These are phyloP conservation scores for Lepilemur ruficaudatus DNA, from an alignment of 2,797 vertebrate genomes.

Conservation along the genomic window DNA sequence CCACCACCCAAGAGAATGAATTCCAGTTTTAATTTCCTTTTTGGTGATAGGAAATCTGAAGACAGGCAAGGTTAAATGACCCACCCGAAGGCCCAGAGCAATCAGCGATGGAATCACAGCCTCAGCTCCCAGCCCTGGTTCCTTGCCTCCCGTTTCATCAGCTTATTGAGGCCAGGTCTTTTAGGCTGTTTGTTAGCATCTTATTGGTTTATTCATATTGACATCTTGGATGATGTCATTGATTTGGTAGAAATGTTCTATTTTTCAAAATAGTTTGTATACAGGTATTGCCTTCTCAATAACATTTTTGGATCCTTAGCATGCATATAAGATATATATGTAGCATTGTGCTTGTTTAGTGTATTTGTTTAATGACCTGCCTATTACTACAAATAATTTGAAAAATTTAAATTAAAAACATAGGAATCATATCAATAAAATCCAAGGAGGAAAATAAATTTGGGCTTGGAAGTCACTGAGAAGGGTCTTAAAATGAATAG, in stretches of 20 bases:
- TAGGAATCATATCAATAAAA: background rate
- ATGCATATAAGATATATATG: background rate
- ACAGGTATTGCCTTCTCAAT: background rate
- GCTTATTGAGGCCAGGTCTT: background rate
- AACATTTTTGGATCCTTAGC: background rate
- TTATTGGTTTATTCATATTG: slow-evolving; percentile 38
- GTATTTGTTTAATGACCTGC: background rate
- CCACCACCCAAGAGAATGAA: slow-evolving; percentile 58
- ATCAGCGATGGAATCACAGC: slow-evolving; percentile 53
- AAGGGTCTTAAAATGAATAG: background rate
- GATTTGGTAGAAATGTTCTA: background rate
- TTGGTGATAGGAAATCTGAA: slow-evolving; percentile 72
- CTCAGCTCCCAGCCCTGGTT: background rate
- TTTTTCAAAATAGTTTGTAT: background rate
- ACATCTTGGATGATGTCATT: background rate
- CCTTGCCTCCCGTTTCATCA: slow-evolving; percentile 10
- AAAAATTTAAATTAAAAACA: background rate
- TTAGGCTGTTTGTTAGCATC: slow-evolving; percentile 33
- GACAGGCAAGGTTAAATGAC: slow-evolving; percentile 72
- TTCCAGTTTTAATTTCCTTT: slow-evolving; percentile 77
- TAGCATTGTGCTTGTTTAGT: background rate
- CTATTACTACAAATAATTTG: background rate
- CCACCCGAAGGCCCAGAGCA: slow-evolving; percentile 42
- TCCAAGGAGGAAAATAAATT: background rate
- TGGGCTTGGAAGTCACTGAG: background rate